Percentiles rank a stretch among this genome's conserved stretches.
Evolutionary conservation across 2,797 vertebrate species (phyloP).

Genomic region (Potorous gilbertii): DNA sequence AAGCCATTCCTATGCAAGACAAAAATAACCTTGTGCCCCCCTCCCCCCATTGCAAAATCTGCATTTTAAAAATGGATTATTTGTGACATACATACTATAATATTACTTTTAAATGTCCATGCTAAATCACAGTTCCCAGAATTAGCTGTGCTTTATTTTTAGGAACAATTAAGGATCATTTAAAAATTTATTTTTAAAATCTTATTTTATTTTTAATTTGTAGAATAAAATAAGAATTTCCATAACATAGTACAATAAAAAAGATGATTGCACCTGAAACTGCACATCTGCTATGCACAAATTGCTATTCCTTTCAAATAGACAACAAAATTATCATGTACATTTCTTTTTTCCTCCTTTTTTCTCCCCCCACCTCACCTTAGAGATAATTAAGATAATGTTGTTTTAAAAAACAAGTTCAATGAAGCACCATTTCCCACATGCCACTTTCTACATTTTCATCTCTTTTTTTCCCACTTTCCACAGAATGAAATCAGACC

Average conservation of each 20-base stretch:
- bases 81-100: no score
- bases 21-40: no score
- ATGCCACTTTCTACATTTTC: not conserved
- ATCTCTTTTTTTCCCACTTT: not conserved
- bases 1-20: no score
- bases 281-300: not conserved
- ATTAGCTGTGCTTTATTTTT: no score
- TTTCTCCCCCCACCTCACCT: not conserved
- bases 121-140: no score
- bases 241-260: not conserved
- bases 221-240: not conserved
- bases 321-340: not conserved
- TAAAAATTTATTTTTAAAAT: no score
- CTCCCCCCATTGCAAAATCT: no score
- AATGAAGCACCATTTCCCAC: not conserved
- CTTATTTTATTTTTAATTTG: no score
- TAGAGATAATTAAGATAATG: not conserved
- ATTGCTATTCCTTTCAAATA: not conserved
- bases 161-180: no score
- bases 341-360: not conserved
- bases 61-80: no score
- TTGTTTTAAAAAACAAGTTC: not conserved
- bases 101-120: no score
- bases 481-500: not conserved
- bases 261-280: not conserved